Percentiles rank a stretch among this genome's conserved stretches.
Evolutionary conservation across 2,113 vertebrate species (phyloP).

Genomic region (Xenus cinereus): DNA sequence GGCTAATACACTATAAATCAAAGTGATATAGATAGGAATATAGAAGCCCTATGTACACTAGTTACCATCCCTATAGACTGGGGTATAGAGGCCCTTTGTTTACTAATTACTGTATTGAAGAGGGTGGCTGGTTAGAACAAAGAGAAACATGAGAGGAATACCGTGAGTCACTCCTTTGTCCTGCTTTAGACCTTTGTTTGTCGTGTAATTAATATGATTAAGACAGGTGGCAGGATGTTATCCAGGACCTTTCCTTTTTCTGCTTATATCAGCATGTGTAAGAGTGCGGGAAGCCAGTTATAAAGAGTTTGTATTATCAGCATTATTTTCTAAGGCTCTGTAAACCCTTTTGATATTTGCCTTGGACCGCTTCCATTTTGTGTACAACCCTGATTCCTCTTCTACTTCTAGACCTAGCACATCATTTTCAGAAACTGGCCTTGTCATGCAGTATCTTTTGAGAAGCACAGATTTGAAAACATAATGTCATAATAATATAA

Average conservation of each 20-base stretch:
- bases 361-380: not conserved
- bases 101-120: not conserved
- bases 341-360: not conserved
- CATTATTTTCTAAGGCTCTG: not conserved
- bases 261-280: rapidly evolving
- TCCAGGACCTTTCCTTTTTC: not conserved
- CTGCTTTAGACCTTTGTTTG: not conserved
- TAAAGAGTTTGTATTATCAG: not conserved
- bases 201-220: not conserved
- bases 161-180: not conserved
- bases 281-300: not conserved
- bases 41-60: not conserved
- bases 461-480: not conserved
- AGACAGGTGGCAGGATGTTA: not conserved
- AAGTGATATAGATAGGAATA: not conserved
- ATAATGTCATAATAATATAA: not conserved
- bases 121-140: not conserved
- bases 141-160: not conserved
- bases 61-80: not conserved
- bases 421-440: not conserved
- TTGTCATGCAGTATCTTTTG: not conserved
- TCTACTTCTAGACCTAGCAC: not conserved
- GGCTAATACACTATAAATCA: not conserved
- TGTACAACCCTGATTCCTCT: not conserved
- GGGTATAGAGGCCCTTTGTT: not conserved